Evolutionary conservation across 2,888 invertebrate species (phyloP), one percentile per base, ranked within the genome.

Genomic region (Smittia sp.): DNA sequence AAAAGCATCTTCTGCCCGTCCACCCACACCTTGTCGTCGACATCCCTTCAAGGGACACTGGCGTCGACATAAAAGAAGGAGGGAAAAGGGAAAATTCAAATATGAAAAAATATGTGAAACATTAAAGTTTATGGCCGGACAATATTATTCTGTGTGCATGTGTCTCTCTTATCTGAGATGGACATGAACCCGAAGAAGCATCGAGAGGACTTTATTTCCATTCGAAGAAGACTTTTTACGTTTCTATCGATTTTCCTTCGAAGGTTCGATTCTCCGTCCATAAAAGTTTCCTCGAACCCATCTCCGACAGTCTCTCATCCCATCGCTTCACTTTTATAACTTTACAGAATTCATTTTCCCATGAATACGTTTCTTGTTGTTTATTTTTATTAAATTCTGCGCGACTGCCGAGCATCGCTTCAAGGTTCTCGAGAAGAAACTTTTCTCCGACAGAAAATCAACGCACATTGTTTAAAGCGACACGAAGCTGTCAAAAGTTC

Each of bases 61-160:
- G 24, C 25, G 13, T 67, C 22, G 20, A 38, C 13, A 39, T 39
- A 67, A 38, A 67, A 58, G 39, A 39, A 32, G 24, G 22, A 46
- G 39, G 46, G 54, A 69, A 69, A 52, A 15, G 15, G 46, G 46
- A 69, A 25, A 39, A 39, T 39, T 67, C 22, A 18, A 24, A 69
- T 58, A 72, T 62, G 25, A 27, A 72, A 72, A 72, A 72, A 72
- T 58, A 62, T 72, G 63, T 39, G 39, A 52, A 27, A 62, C 72
- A 72, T 72, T 72, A 72, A 72, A 72, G 72, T 72, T 72, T 72
- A 72, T 72, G 72, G 72, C 39, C 39, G 54, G 54, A 70, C 54
- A 70, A 54, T 70, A 70, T 70, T 67, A 54, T 69, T 25, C 27
- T 67, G 25, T 69, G 20, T 54, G 27, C 54, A 54, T 69, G 69